Base-by-base conservation (phyloP, 2,797 vertebrate species). In the Sebastolobus altivelis region DNA sequence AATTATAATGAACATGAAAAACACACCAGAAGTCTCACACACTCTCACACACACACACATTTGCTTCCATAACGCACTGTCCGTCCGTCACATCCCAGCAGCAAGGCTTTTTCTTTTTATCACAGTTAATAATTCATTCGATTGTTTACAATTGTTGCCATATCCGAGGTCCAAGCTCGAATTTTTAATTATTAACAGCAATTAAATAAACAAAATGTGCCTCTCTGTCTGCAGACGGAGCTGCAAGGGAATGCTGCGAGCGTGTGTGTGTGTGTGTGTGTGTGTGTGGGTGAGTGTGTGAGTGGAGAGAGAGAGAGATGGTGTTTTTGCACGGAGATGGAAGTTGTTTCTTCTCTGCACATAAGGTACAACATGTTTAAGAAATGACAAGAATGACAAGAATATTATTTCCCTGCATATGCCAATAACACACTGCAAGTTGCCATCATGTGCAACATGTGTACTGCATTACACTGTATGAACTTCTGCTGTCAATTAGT, bases 151-250 rank as follows among this genome's bases (percentile, higher is more conserved):
- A 87, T 81, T 88, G 86, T 81, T 90, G 84, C 75, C 90, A 89
- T 87, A 87, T 83, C 83, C 70, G 81, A 88, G 82, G 83, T 91
- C 82, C 87, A 82, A 91, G 73, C 76, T 88, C 62, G n/a, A 80
- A 66, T 91, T 90, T 91, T 90, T 77, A 89, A 92, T 94, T 92
- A 93, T 93, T 91, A 92, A 94, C 84, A 89, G 77, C 80, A 89
- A 92, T 93, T 89, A 90, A 94, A 92, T 93, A 81, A 89, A 92
- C 85, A 88, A 91, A 90, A 89, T 83, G 84, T 88, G 85, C 80
- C 83, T 78, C 40, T 69, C 71, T 43, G 83, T 88, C 69, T 84
- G 87, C 76, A 75, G 77, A 70, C 69, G 27, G 76, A 78, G 67
- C 87, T 86, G 80, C 75, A 65, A 67, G 81, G 82, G 78, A 82